Conservation (phyloP, 2,797 vertebrate genomes). For the Petrocephalus sullivani region DNA sequence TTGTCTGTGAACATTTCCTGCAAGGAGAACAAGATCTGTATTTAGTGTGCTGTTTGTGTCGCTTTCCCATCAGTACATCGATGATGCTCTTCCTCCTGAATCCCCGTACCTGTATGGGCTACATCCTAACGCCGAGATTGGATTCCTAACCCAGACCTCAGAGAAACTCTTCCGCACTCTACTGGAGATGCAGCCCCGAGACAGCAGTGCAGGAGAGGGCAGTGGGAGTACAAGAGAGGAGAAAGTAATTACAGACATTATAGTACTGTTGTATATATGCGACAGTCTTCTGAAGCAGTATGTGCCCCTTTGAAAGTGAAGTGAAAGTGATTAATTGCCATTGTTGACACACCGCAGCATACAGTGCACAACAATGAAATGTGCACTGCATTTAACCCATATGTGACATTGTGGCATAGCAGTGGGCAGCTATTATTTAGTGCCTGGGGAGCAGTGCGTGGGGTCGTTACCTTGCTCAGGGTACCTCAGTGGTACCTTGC, state of each 20-base stretch:
- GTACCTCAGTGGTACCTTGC: too few relatives aligned
- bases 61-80: constrained; percentile 72
- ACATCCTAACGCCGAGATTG: constrained; percentile 91
- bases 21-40: neutral
- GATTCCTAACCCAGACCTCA: constrained; percentile 83
- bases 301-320: neutral
- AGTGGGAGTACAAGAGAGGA: constrained; percentile 64
- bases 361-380: too few relatives aligned
- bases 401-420: too few relatives aligned
- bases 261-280: neutral
- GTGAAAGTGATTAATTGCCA: too few relatives aligned
- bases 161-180: constrained; percentile 80
- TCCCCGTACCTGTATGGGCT: constrained; percentile 87
- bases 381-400: too few relatives aligned
- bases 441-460: too few relatives aligned
- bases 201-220: constrained; percentile 59
- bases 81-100: constrained; percentile 74
- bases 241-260: constrained; percentile 57
- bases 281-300: neutral
- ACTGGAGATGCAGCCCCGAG: constrained; percentile 83
- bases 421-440: too few relatives aligned
- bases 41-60: neutral
- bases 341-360: too few relatives aligned
- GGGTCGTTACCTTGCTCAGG: too few relatives aligned
- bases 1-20: neutral